Evolutionary conservation across 2,888 invertebrate species (phyloP), one percentile per base, ranked within the genome.

Genomic region (Drosophila monieri): DNA sequence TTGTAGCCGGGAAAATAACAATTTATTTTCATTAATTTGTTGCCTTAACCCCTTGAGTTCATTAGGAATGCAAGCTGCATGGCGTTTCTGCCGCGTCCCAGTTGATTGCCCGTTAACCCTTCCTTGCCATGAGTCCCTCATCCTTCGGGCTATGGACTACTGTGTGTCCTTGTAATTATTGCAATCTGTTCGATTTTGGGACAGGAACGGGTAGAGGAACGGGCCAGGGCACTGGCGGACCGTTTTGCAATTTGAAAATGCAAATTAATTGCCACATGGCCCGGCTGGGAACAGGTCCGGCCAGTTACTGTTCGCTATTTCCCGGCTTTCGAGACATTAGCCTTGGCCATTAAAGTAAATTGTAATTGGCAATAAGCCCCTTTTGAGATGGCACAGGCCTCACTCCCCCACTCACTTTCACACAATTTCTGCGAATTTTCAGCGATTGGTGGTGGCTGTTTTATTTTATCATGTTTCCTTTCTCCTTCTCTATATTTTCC

Each of bases 21-120:
- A 89, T 89, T 90, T 88, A 90, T 89, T 88, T 89, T 89, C 90
- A 89, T 89, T 89, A 90, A 89, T 90, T 89, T 89, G 86, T 78
- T 41, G 78, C 85, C 77, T 76, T 83, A 85, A 87, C 84, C 84
- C 87, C 87, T 85, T 74, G 77, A 73, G 68, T 86, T 84, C 79
- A 87, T 84, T 87, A 85, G 72, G 76, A 81, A 84, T 87, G 83
- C 84, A 77, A 64, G 68, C 70, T 76, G 78, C 83, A 80, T 72
- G 70, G 66, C 14, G 21, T 23, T 57, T n/a, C n/a, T n/a, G n/a
- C 48, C 56, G 64, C 14, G 18, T 23, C 61, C 48, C 56, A 84
- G 74, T 80, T 74, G 78, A 80, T 78, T 74, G 76, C 81, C 76
- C 64, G 70, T 76, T 67, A 78, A 86, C 81, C 83, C 85, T 78